These are phyloP conservation scores for Percina caprodes DNA, from an alignment of 2,113 vertebrate species.

Conservation along the genomic window DNA sequence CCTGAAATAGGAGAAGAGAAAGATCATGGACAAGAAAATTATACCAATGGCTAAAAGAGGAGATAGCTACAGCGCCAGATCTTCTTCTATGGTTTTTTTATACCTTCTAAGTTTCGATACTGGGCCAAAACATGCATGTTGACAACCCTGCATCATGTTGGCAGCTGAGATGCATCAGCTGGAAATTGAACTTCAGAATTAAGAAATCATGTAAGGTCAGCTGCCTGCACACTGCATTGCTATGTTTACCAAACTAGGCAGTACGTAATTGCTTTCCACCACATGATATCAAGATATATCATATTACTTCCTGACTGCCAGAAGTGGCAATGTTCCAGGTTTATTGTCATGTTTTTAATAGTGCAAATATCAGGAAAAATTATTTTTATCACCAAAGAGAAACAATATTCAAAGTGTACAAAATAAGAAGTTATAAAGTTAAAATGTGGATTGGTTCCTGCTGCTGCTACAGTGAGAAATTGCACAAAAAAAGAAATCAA, in stretches of 20 bases:
- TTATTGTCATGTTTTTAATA: background rate
- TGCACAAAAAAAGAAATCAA: background rate
- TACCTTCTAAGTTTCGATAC: background rate
- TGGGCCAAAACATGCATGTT: background rate
- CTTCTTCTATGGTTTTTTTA: constrained; percentile 9
- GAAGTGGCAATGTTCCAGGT: background rate
- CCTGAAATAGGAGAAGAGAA: constrained; percentile 41
- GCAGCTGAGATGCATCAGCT: constrained; percentile 21
- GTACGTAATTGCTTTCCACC: background rate
- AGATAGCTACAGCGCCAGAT: constrained; percentile 1
- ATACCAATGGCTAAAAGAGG: constrained; percentile 50
- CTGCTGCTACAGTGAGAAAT: background rate
- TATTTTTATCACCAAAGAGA: background rate
- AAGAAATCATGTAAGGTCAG: constrained; percentile 10
- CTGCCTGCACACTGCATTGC: background rate
- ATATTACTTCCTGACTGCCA: background rate
- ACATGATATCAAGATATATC: background rate
- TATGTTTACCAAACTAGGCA: background rate
- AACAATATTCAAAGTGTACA: background rate
- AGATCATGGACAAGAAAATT: constrained; percentile 57
- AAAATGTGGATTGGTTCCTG: background rate
- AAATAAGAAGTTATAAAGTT: background rate
- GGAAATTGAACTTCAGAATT: constrained; percentile 1
- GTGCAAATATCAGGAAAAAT: background rate
- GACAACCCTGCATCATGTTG: background rate